Conservation (phyloP, 1,140 invertebrate species). For the Cherax quadricarinatus region DNA sequence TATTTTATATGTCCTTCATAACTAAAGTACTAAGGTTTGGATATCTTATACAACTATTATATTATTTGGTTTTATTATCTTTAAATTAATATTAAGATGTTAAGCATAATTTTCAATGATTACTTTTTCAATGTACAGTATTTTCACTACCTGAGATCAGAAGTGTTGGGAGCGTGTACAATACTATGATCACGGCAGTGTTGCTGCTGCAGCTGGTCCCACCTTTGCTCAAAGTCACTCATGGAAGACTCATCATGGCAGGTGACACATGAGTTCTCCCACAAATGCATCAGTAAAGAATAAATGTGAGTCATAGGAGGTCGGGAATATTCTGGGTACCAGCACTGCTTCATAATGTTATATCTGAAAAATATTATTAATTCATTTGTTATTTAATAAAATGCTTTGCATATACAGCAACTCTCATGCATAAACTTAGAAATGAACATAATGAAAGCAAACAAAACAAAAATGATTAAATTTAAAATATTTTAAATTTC, state of each 20-base stretch:
- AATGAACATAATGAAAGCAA: no score
- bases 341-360: conserved; percentile 78
- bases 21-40: no score
- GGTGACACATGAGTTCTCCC: conserved; percentile 22
- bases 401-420: neutral
- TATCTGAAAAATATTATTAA: conserved; percentile 1
- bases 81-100: no score
- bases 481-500: no score
- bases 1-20: no score
- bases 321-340: conserved; percentile 78
- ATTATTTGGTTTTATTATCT: no score
- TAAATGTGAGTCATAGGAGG: conserved; percentile 76
- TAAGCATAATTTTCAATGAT: no score
- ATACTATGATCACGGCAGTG: conserved; percentile 56
- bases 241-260: conserved; percentile 3
- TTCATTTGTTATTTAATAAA: neutral
- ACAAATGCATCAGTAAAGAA: conserved; percentile 60
- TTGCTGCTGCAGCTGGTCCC: conserved; percentile 58
- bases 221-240: conserved; percentile 54
- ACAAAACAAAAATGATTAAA: no score
- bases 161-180: conserved; percentile 26
- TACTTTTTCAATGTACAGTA: no score
- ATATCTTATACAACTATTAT: no score
- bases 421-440: no score
- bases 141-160: conserved; percentile 45